phyloP scores from a whole-genome alignment of 2,797 vertebrate genomes.

The Anabacerthia variegaticeps region DNA sequence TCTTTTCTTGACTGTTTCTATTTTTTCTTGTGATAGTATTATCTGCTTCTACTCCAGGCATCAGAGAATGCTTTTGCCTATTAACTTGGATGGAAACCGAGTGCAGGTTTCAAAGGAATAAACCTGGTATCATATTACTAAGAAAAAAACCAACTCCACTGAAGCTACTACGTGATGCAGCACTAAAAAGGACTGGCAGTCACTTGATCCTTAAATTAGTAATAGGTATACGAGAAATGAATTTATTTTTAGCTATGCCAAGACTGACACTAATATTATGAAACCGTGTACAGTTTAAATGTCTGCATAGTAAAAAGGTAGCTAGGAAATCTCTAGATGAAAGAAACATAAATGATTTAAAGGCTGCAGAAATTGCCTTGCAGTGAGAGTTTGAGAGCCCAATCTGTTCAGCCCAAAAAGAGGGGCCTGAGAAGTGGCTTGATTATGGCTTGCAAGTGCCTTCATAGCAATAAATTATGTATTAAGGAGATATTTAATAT shows the following conservation, averaged over 20 bases:
- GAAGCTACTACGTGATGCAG: neutral
- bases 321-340: neutral
- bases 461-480: conserved; percentile 20
- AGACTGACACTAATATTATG: neutral
- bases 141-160: neutral
- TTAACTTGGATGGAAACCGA: neutral
- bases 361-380: neutral
- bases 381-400: neutral
- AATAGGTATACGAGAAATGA: neutral
- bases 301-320: neutral
- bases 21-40: neutral
- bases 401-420: neutral
- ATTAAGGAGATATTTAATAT: conserved; percentile 30
- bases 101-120: neutral
- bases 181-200: neutral
- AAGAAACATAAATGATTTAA: neutral
- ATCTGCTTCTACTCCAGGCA: neutral
- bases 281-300: neutral
- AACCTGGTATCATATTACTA: neutral
- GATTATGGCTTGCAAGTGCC: neutral
- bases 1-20: neutral
- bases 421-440: neutral
- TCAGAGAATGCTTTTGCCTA: neutral
- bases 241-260: neutral
- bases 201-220: neutral